These are phyloP conservation scores for Agapostemon virescens DNA, from an alignment of 2,888 invertebrate genomes.

Conservation along the genomic window DNA sequence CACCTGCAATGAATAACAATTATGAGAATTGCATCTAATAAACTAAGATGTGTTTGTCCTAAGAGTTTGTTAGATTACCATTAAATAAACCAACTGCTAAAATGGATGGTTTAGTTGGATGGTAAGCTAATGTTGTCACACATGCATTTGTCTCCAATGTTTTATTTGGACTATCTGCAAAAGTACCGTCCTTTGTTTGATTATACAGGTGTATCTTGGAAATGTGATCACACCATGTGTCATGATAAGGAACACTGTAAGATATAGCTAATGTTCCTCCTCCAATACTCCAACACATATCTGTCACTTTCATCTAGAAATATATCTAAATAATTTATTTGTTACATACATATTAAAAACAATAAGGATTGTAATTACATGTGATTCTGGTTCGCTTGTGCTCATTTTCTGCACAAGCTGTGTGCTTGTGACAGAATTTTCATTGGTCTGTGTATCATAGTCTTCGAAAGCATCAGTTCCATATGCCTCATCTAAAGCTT, in stretches of 20 bases:
- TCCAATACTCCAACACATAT: slow-evolving; percentile 75
- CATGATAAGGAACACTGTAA: slow-evolving; percentile 71
- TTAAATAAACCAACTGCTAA: slow-evolving; percentile 80
- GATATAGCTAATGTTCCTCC: slow-evolving; percentile 76
- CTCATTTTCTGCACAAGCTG: slow-evolving; percentile 71
- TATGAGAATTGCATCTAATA: not conserved
- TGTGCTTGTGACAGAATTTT: slow-evolving; percentile 62
- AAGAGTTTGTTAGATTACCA: slow-evolving; percentile 62
- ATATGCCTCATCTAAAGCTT: slow-evolving; percentile 75
- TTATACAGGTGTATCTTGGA: slow-evolving; percentile 75
- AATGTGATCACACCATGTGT: slow-evolving; percentile 77
- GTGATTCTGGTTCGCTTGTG: slow-evolving; percentile 64
- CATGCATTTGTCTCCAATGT: slow-evolving; percentile 79
- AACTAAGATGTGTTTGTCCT: not conserved
- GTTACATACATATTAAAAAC: not conserved
- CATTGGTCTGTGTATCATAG: slow-evolving; percentile 69
- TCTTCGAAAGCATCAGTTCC: slow-evolving; percentile 75
- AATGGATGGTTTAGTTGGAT: slow-evolving; percentile 81
- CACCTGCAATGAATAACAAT: slow-evolving; percentile 66
- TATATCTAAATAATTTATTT: not conserved
- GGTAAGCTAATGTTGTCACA: slow-evolving; percentile 80
- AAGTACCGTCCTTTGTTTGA: slow-evolving; percentile 70
- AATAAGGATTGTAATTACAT: slow-evolving; percentile 60
- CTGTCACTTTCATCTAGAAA: slow-evolving; percentile 76
- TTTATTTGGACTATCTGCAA: slow-evolving; percentile 68